Conservation (phyloP, 2,113 vertebrate genomes). For the Cygnus buccinator region DNA sequence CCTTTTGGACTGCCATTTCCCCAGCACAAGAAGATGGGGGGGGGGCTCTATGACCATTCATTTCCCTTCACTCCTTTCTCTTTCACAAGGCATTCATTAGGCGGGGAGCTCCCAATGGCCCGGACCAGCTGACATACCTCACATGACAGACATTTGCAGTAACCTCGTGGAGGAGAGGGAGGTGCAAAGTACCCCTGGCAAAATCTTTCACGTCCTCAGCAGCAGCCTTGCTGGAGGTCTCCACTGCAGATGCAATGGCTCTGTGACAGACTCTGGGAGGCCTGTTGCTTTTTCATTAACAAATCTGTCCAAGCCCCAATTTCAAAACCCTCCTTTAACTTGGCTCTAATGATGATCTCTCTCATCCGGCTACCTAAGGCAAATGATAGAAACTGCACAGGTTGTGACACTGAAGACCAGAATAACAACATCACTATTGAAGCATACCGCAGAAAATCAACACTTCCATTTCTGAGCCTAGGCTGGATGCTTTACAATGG, state of each 20-base stretch:
- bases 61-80: not conserved
- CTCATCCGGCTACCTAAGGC: not conserved
- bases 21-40: not conserved
- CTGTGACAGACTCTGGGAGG: not conserved
- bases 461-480: not conserved
- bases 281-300: not conserved
- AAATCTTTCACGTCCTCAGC: not conserved
- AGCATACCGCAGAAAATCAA: not conserved
- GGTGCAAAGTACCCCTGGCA: not conserved
- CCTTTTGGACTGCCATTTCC: not conserved
- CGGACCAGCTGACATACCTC: not conserved
- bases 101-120: not conserved
- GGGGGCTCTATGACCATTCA: not conserved
- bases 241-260: not conserved
- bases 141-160: not conserved
- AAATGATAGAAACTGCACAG: not conserved
- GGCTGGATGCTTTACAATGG: rapidly evolving
- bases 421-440: not conserved
- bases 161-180: not conserved
- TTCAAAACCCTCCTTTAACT: not conserved
- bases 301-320: not conserved
- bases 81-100: not conserved
- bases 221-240: not conserved
- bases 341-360: not conserved
- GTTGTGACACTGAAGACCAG: not conserved